Evolutionary conservation across 2,113 vertebrate species (phyloP).

Genomic region (Anarrhichthys ocellatus): DNA sequence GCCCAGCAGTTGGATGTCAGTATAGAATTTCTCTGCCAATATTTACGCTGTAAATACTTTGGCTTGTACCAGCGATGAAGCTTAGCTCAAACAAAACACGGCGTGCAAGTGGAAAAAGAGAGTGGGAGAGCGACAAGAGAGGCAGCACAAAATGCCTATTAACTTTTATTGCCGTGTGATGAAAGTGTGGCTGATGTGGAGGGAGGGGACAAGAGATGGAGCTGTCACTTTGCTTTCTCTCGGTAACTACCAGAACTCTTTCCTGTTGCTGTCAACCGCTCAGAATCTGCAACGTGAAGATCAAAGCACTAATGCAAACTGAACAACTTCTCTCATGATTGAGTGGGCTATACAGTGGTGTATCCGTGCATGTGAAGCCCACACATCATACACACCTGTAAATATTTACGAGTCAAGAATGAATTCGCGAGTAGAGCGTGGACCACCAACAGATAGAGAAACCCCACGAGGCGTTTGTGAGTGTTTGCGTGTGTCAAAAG

Average conservation of each 20-base stretch:
- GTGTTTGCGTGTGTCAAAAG: conserved; percentile 17
- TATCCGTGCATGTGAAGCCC: conserved; percentile 16
- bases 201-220: conserved; percentile 29
- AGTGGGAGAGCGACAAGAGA: conserved; percentile 26
- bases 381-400: conserved; percentile 45
- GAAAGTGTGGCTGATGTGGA: conserved; percentile 50
- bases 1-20: conserved; percentile 24
- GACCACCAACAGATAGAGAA: conserved; percentile 67
- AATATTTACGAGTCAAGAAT: conserved; percentile 67
- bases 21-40: conserved; percentile 51
- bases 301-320: neutral
- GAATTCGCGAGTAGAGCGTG: conserved; percentile 21
- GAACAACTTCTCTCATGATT: neutral
- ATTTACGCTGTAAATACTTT: conserved; percentile 70
- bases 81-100: conserved; percentile 58
- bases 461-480: conserved; percentile 2
- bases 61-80: conserved; percentile 43
- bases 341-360: conserved; percentile 13
- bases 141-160: conserved; percentile 54
- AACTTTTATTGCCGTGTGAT: conserved; percentile 72
- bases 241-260: conserved; percentile 13
- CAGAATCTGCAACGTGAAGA: conserved; percentile 29
- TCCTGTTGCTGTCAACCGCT: conserved; percentile 14
- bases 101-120: conserved; percentile 45
- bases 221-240: conserved; percentile 37